Evolutionary conservation across 2,797 vertebrate species (phyloP).

Genomic region (Urosaurus nigricauda): DNA sequence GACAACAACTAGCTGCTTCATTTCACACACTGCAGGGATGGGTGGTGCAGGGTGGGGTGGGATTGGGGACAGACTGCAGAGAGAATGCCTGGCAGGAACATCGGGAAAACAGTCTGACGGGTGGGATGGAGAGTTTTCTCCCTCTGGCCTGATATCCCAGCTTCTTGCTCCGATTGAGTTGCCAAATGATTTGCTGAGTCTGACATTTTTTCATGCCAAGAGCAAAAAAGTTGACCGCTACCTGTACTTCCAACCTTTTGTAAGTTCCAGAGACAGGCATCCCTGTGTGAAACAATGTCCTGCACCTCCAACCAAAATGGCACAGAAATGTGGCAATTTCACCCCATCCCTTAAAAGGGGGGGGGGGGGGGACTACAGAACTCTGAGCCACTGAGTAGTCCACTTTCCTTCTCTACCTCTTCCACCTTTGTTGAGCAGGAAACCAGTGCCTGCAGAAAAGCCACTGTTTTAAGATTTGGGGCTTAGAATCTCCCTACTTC

Average conservation of each 20-base stretch:
- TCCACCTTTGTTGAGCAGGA: neutral
- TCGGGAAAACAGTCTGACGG: neutral
- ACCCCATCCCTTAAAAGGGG: too few relatives aligned
- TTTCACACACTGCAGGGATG: neutral
- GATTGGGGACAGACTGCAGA: neutral
- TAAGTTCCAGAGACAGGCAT: neutral
- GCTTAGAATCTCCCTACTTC: neutral
- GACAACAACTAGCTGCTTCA: neutral
- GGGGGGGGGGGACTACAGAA: too few relatives aligned
- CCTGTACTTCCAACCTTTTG: neutral
- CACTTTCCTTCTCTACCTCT: neutral
- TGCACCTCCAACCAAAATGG: neutral
- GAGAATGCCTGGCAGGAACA: neutral
- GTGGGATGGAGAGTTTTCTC: too few relatives aligned
- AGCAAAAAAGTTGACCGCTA: neutral
- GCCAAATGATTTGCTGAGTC: conserved; percentile 1
- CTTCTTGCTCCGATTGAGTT: neutral
- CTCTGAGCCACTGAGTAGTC: neutral
- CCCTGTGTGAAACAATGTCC: neutral
- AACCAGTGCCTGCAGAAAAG: neutral
- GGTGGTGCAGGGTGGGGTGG: too few relatives aligned
- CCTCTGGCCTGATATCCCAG: neutral
- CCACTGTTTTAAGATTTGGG: neutral
- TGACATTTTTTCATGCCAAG: neutral
- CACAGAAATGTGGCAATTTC: neutral